Conservation (phyloP, 2,888 invertebrate species). For the Corythucha ciliata region DNA sequence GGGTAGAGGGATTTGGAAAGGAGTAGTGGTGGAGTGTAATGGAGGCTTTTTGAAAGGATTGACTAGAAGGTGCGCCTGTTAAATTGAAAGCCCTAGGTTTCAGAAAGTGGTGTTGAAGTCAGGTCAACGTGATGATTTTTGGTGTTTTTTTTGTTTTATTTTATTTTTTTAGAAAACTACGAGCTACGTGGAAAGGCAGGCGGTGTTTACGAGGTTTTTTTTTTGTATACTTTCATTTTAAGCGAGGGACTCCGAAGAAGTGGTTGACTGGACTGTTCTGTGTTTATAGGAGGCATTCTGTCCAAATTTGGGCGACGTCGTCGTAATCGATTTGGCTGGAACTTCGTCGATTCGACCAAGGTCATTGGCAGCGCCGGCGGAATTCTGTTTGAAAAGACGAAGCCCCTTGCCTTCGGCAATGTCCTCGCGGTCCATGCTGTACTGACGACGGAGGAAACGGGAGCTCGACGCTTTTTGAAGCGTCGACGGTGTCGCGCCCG, state of each 20-base stretch:
- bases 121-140: too few species aligned
- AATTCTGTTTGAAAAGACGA: conserved; percentile 55
- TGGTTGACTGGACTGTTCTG: conserved; percentile 25
- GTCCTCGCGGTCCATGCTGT: conserved; percentile 59
- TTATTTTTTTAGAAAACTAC: too few species aligned
- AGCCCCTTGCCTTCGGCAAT: background rate
- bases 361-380: conserved; percentile 57
- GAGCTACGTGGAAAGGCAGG: too few species aligned
- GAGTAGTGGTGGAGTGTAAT: too few species aligned
- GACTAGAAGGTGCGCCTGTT: too few species aligned
- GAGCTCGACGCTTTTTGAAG: conserved; percentile 27
- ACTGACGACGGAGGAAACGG: conserved; percentile 52
- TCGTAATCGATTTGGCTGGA: conserved; percentile 17
- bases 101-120: too few species aligned
- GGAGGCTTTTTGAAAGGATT: too few species aligned
- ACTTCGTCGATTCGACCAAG: conserved; percentile 59
- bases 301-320: conserved; percentile 19
- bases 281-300: conserved; percentile 28
- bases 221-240: conserved; percentile 10
- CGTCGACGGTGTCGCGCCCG: conserved; percentile 9
- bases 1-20: too few species aligned
- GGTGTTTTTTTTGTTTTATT: too few species aligned
- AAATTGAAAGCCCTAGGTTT: too few species aligned
- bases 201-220: too few species aligned
- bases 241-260: conserved; percentile 26